Percentiles rank a stretch among this genome's conserved stretches.
phyloP scores from a whole-genome alignment of 2,113 vertebrate genomes.

The Oncorhynchus clarkii region DNA sequence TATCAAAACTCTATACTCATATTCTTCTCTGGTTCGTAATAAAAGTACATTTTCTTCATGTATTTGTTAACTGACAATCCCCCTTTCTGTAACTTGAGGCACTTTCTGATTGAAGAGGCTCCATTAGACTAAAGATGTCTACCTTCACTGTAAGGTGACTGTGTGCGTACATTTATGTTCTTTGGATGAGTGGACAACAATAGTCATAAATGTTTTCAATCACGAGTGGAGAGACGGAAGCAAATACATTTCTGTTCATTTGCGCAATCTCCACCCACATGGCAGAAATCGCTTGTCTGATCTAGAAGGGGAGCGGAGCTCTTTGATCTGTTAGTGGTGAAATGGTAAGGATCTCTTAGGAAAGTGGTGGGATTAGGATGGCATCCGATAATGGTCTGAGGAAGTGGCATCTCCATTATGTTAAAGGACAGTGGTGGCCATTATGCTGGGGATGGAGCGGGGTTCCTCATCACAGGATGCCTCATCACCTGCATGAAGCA shows the following conservation, averaged over 20 bases:
- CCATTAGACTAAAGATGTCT: constrained; percentile 30
- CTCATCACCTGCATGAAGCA: constrained; percentile 43
- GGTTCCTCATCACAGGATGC: constrained; percentile 41
- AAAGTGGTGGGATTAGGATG: constrained; percentile 20
- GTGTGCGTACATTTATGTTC: not conserved
- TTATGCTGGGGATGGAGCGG: constrained; percentile 37
- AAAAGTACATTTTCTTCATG: constrained; percentile 16
- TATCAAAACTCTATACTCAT: constrained; percentile 46
- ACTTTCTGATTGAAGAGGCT: constrained; percentile 70
- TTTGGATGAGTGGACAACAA: not conserved
- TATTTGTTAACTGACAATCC: constrained; percentile 38
- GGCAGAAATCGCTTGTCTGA: constrained; percentile 67
- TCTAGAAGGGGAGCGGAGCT: constrained; percentile 5
- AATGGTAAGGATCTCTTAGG: constrained; percentile 34
- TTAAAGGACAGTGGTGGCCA: constrained; percentile 47
- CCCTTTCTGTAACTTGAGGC: constrained; percentile 61
- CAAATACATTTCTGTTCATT: constrained; percentile 37
- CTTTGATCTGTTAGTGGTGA: constrained; percentile 16
- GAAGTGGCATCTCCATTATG: constrained; percentile 17
- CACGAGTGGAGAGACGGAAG: constrained; percentile 37
- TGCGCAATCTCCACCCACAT: constrained; percentile 57
- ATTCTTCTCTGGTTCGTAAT: constrained; percentile 23
- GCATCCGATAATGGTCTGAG: constrained; percentile 3
- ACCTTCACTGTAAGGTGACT: constrained; percentile 29
- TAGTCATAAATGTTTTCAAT: not conserved